phyloP scores from a whole-genome alignment of 1,140 invertebrate species.

The honey bee (Apis mellifera) region DNA sequence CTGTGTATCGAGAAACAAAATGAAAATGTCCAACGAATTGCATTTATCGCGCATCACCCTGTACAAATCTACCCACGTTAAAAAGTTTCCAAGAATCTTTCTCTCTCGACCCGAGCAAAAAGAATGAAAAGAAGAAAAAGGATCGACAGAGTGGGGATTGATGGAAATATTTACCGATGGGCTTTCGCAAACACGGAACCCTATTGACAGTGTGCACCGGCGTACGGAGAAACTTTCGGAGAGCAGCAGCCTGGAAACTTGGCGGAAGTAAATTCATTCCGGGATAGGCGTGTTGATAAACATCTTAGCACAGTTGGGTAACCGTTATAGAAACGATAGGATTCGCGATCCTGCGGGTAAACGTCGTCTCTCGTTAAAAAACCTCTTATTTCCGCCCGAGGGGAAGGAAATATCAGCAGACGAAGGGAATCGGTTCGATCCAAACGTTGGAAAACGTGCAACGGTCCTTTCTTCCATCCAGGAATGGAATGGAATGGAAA shows the following conservation, averaged over 20 bases:
- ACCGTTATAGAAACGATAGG: slow-evolving; percentile 8
- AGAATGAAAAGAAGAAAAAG: not conserved
- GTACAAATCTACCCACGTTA: no score
- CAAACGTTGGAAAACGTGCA: no score
- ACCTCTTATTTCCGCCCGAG: no score
- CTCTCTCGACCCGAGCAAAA: not conserved
- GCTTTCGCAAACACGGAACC: not conserved
- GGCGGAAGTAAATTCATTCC: slow-evolving; percentile 5
- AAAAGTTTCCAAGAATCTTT: not conserved
- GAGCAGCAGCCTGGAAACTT: not conserved
- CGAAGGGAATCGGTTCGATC: no score
- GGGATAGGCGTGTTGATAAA: slow-evolving; percentile 12
- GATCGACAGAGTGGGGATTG: not conserved
- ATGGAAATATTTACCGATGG: not conserved
- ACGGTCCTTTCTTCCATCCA: not conserved
- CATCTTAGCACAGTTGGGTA: slow-evolving; percentile 1
- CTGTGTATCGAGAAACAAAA: no score
- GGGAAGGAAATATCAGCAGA: not conserved
- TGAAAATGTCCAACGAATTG: no score
- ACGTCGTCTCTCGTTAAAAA: no score
- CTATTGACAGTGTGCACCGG: not conserved
- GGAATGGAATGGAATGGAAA: not conserved
- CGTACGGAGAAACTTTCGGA: not conserved
- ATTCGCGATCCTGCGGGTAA: not conserved
- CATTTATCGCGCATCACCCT: no score